A percentile compares a stretch with the other conserved stretches of the same genome.
phyloP scores from a whole-genome alignment of 2,888 invertebrate species.

The Apomyelois bistriatella region DNA sequence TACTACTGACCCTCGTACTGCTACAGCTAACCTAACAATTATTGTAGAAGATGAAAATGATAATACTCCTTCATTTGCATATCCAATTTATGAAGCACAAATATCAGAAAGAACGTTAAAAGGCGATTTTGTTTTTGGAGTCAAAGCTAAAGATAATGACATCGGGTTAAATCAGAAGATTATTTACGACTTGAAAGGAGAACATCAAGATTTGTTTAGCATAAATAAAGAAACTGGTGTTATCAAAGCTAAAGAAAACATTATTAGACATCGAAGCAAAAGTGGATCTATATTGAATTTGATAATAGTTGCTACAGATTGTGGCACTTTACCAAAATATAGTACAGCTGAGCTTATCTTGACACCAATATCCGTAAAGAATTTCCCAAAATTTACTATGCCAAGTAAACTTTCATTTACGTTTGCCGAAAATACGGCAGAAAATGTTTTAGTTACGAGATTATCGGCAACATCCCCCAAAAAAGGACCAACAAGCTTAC shows the following conservation, averaged over 20 bases:
- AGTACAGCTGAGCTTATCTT: conserved; percentile 88
- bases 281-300: conserved; percentile 83
- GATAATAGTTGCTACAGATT: conserved; percentile 89
- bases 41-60: conserved; percentile 91
- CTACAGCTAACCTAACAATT: conserved; percentile 91
- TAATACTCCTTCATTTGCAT: conserved; percentile 89
- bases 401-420: conserved; percentile 86
- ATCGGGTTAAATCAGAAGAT: conserved; percentile 90
- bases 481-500: conserved; percentile 83
- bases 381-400: conserved; percentile 89
- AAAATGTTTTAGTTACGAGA: conserved; percentile 87
- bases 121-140: conserved; percentile 94
- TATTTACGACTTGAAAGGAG: conserved; percentile 87
- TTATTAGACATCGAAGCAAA: conserved; percentile 77
- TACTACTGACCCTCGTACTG: conserved; percentile 89
- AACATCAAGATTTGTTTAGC: conserved; percentile 87
- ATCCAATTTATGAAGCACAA: conserved; percentile 87
- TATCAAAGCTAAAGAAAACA: conserved; percentile 86
- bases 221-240: conserved; percentile 92
- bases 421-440: conserved; percentile 88
- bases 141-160: conserved; percentile 91
- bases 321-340: conserved; percentile 84
- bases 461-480: conserved; percentile 90
- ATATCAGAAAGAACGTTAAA: conserved; percentile 89
- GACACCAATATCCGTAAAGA: conserved; percentile 85